Evolutionary conservation across 2,113 vertebrate species (phyloP), one percentile per base, ranked within the genome.

Genomic region (Tympanuchus pallidicinctus): DNA sequence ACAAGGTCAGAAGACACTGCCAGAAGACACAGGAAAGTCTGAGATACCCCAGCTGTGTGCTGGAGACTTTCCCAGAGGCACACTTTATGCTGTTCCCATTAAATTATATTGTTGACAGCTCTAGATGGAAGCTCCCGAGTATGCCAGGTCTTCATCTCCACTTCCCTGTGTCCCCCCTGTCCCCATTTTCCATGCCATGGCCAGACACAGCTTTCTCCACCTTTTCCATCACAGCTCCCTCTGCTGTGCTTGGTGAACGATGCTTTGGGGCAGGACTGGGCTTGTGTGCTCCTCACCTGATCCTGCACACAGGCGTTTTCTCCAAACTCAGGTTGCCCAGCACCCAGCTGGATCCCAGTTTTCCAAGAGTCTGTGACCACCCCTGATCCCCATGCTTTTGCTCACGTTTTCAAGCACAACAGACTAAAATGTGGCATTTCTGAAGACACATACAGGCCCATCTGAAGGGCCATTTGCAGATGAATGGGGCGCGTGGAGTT

Each of bases 81-180:
- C 43, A 56, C 11, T 67, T 67, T 1, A 15, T 3, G 18, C 24
- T 5, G 12, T 45, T 76, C 40, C 76, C 34, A 13, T 56, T 50
- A 38, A 67, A n/a, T 24, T 1, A 11, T 3, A 14, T 7, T 36
- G 25, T 47, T 83, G 65, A 10, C 16, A 32, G 24, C 32, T 59
- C 47, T 74, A 34, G 12, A 28, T 47, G 47, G 38, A 64, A 1
- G 0, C 24, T 79, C 45, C 36, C 38, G 45, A 73, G 48, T 59
- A 17, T 17, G 18, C 34, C 12, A 21, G 52, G 8, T 11, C 30
- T 83, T 56, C 13, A 16, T 11, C 32, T 2, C 69, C 56, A 56
- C 43, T 18, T n/a, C 0, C 2, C 34, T 7, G 3, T 0, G 1
- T 43, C 4, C 20, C 4, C 27, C 34, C 16, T 7, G 18, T 47